phyloP scores from a whole-genome alignment of 1,140 invertebrate species.

The Tetraneura akinire region DNA sequence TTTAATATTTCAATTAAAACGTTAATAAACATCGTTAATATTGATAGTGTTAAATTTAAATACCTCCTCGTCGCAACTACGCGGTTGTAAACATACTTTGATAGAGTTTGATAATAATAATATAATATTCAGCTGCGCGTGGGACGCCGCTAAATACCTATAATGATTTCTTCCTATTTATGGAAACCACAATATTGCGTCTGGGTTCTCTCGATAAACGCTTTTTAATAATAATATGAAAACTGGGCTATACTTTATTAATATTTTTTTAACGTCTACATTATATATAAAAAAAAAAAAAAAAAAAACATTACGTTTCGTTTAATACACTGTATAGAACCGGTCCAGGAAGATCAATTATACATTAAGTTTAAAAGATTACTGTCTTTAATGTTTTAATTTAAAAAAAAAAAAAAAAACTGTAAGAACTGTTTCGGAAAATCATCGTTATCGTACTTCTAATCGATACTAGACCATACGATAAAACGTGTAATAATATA shows the following conservation, averaged over 20 bases:
- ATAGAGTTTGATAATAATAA: not conserved
- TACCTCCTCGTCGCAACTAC: not conserved
- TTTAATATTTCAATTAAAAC: not conserved
- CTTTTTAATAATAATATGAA: not conserved
- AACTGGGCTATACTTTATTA: not conserved
- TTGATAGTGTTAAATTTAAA: not conserved
- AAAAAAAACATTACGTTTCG: not conserved
- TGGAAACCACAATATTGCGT: not conserved
- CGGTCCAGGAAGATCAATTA: not conserved
- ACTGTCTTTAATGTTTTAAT: not conserved
- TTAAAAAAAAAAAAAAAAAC: not conserved
- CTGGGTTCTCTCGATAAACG: not conserved
- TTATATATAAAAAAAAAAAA: too few species aligned
- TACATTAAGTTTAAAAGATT: not conserved
- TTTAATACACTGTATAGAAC: not conserved
- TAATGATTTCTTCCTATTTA: not conserved
- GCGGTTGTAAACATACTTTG: not conserved
- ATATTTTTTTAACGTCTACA: not conserved
- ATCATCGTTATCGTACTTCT: not conserved
- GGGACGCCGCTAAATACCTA: not conserved
- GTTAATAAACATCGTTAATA: not conserved
- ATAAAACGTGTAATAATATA: not conserved
- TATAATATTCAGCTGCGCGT: not conserved
- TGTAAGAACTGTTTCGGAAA: not conserved
- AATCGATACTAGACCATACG: not conserved